phyloP scores from a whole-genome alignment of 2,113 vertebrate genomes.

The Ovibos moschatus region DNA sequence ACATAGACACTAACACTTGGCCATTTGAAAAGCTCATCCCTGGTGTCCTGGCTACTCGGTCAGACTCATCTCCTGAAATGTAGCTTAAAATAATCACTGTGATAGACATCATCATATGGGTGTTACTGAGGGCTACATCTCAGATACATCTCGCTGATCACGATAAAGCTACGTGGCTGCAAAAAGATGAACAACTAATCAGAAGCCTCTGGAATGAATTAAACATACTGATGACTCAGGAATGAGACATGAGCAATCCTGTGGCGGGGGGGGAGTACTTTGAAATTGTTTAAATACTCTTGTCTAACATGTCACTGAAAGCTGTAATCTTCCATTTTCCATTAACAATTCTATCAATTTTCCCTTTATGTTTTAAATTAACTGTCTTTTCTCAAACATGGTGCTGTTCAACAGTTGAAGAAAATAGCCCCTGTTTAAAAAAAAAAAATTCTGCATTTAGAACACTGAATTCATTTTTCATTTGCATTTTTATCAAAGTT shows the following conservation, averaged over 20 bases:
- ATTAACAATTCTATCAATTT: conserved; percentile 56
- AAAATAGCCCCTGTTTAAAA: not conserved
- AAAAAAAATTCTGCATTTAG: not conserved
- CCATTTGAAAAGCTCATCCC: not conserved
- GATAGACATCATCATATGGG: not conserved
- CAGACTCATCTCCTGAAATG: not conserved
- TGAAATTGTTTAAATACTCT: conserved; percentile 63
- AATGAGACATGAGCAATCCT: conserved; percentile 29
- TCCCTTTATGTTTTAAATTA: conserved; percentile 60
- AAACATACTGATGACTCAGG: conserved; percentile 30
- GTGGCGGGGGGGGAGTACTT: not conserved
- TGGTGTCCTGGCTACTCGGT: not conserved
- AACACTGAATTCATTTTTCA: conserved; percentile 27
- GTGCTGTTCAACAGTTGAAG: conserved; percentile 22
- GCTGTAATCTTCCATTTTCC: conserved; percentile 62
- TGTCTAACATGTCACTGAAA: conserved; percentile 63
- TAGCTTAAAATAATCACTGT: not conserved
- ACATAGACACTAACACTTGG: not conserved
- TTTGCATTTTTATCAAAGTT: conserved; percentile 29
- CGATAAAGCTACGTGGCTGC: not conserved
- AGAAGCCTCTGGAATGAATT: conserved; percentile 42
- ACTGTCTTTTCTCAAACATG: conserved; percentile 47
- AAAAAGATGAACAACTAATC: conserved; percentile 27
- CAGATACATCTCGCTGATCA: not conserved
- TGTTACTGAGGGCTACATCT: not conserved